phyloP scores from a whole-genome alignment of 2,113 vertebrate genomes.

The Phalacrocorax pelagicus region DNA sequence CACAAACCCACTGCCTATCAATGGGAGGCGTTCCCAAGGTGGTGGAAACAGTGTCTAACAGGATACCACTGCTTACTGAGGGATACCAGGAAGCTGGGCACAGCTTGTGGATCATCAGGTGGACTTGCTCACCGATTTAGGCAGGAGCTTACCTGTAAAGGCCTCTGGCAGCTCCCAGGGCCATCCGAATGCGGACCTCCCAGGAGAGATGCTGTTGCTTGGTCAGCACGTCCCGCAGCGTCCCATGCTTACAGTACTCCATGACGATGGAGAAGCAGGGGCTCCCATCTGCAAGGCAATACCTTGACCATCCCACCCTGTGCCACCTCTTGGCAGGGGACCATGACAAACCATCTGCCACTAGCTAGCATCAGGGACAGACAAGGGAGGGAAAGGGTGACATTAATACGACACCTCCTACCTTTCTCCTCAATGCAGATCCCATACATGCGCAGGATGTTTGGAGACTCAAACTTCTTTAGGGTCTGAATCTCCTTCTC shows the following conservation, averaged over 20 bases:
- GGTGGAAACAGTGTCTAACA: background rate
- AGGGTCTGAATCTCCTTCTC: slow-evolving; percentile 81
- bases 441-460: slow-evolving; percentile 88
- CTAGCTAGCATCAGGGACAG: background rate
- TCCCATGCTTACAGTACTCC: slow-evolving; percentile 88
- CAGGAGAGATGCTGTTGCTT: slow-evolving; percentile 67
- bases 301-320: background rate
- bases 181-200: slow-evolving; percentile 75
- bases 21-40: background rate
- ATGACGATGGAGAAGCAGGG: slow-evolving; percentile 84
- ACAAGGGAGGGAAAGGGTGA: background rate
- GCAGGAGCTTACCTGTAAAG: slow-evolving; percentile 80
- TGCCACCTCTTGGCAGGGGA: background rate
- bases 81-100: background rate
- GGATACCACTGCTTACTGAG: background rate
- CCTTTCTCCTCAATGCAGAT: slow-evolving; percentile 84
- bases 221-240: slow-evolving; percentile 80
- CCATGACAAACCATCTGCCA: background rate
- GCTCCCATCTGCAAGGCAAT: slow-evolving; percentile 64
- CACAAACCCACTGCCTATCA: background rate
- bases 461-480: slow-evolving; percentile 86
- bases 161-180: slow-evolving; percentile 81
- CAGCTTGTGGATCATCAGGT: background rate
- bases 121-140: background rate
- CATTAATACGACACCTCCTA: slow-evolving; percentile 13